Base-by-base conservation (phyloP, 2,888 invertebrate genomes). In the Belgica antarctica region DNA sequence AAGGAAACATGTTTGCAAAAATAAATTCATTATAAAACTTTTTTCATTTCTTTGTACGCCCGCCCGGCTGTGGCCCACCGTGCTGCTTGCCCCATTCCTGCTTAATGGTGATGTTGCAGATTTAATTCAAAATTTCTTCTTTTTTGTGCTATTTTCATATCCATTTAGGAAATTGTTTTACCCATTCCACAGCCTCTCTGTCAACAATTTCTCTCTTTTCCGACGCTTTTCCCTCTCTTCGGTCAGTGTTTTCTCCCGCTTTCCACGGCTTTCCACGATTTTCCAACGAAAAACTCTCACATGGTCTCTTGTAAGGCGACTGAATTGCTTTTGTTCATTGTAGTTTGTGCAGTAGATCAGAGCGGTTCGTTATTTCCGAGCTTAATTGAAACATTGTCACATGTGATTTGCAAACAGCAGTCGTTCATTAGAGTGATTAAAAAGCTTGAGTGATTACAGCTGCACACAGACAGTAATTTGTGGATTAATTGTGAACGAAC, bases 101-200 rank as follows among this genome's bases (percentile, higher is more conserved):
- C 65, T 52, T 31, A n/a, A 65, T 65, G 52, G 52, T 66, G 47
- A 66, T 66, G 41, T 66, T 66, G 66, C 66, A 66, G 66, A 66
- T 66, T 66, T 66, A 66, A 66, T 66, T 66, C 66, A 66, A 66
- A 66, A 52, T 66, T 52, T 52, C 52, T 52, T 52, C 52, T 52
- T 52, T 12, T 66, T 19, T 24, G 46, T 27, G 66, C 52, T 66
- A 66, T 66, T 66, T 66, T 66, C 66, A 22, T 24, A 66, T 66
- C 46, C 66, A 66, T 66, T 66, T 66, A 66, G 47, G 46, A 66
- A 66, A 66, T 66, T 66, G 66, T 66, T 66, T 66, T 66, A 19
- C 31, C 22, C 34, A 46, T 46, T 46, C 17, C 19, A 2, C 52
- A 17, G 15, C 8, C 25, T 19, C 22, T n/a, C n/a, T n/a, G n/a